Evolutionary conservation across 2,888 invertebrate species (phyloP), one percentile per base, ranked within the genome.

Genomic region (Mantis religiosa): DNA sequence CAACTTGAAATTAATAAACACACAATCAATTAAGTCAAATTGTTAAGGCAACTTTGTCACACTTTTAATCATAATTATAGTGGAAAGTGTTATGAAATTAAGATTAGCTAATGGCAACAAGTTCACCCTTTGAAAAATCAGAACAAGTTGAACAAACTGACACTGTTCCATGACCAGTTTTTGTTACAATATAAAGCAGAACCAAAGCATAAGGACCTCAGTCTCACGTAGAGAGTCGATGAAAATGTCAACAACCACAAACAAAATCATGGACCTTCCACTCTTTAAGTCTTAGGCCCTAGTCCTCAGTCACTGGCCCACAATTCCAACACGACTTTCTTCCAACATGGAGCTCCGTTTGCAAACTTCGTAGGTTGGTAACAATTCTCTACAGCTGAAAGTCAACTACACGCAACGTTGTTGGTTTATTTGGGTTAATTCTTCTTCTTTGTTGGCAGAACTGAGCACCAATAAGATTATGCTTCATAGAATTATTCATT

Each of bases 381-480:
- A 87, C 87, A 87, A 82, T 82, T 89, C 86, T 89, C 89, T 89
- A 89, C 86, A 85, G 89, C 87, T 89, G 87, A 89, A 89, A 90
- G 89, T 90, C 90, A 90, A 90, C 90, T 90, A 90, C 89, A 54
- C 85, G 89, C 89, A 90, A 90, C 81, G 87, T 86, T 89, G 82
- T 87, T 88, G 87, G 88, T 89, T 84, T 89, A 89, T 82, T 89
- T 88, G 88, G 28, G 86, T 54, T 89, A 89, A 30, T 85, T 85
- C 85, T 86, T 87, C 89, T 89, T 87, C 84, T 87, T 90, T 90
- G 89, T 91, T 90, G 90, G 90, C 90, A 90, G 89, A 91, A 90
- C 91, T 91, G 91, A 91, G 91, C 91, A 91, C 91, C 91, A 91
- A 91, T 91, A 91, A 91, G 91, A 91, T 89, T 90, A 90, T 89